Evolutionary conservation across 30 jellyfish, hydroid and myxozoan species (phyloP).

Genomic region (Nemopilema nomurai): DNA sequence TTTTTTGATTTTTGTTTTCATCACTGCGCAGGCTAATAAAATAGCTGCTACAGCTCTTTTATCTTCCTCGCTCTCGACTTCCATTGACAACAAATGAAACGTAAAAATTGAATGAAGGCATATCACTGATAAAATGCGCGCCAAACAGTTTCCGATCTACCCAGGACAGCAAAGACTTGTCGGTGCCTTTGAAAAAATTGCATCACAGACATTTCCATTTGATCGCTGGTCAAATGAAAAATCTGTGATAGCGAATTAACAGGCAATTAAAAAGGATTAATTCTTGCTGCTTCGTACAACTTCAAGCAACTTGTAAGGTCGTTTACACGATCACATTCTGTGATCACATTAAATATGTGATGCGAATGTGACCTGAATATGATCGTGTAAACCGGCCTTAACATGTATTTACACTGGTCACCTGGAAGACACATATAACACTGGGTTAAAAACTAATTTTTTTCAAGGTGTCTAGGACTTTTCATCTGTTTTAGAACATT

Average conservation of each 20-base stretch:
- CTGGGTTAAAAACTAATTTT: background rate
- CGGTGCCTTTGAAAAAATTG: constrained; percentile 33
- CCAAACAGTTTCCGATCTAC: constrained; percentile 1
- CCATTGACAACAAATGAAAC: constrained; percentile 1
- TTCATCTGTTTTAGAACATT: constrained; percentile 2
- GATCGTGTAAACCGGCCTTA: constrained; percentile 32
- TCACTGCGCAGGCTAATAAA: constrained; percentile 11
- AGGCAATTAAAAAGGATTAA: constrained; percentile 4
- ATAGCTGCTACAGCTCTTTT: constrained; percentile 18
- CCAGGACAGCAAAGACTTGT: background rate
- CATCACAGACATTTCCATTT: constrained; percentile 8
- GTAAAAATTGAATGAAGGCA: no score
- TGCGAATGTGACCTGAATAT: constrained; percentile 15
- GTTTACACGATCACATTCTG: constrained; percentile 29
- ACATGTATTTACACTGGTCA: no score
- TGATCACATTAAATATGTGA: constrained; percentile 3
- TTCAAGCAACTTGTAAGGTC: constrained; percentile 13
- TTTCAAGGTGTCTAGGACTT: constrained; percentile 8
- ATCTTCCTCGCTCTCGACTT: constrained; percentile 17
- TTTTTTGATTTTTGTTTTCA: background rate
- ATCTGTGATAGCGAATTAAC: constrained; percentile 25
- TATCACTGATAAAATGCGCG: constrained; percentile 5
- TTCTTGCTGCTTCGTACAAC: background rate
- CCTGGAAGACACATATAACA: no score
- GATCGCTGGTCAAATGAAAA: constrained; percentile 23